phyloP scores from a whole-genome alignment of 2,113 vertebrate genomes.

The Pseudorhombus dupliciocellatus region DNA sequence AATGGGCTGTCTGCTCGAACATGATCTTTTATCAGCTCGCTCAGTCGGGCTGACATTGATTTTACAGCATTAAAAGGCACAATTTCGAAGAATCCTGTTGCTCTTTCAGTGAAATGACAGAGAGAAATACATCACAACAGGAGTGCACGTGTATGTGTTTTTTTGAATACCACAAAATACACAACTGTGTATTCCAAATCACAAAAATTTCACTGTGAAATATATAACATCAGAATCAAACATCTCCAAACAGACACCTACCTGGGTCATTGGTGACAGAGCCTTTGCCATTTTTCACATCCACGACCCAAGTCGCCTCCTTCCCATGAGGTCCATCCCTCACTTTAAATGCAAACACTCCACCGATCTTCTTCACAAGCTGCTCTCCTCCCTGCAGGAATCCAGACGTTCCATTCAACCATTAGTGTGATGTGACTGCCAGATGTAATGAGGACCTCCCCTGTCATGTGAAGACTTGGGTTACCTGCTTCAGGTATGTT shows the following conservation, averaged over 20 bases:
- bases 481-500: neutral
- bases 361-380: conserved; percentile 92
- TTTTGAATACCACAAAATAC: neutral
- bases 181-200: no score
- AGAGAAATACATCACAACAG: neutral
- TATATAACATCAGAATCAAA: neutral
- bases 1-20: no score
- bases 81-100: no score
- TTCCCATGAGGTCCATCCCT: conserved; percentile 90
- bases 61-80: neutral
- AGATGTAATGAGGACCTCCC: neutral
- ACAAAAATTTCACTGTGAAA: no score
- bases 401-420: conserved; percentile 4
- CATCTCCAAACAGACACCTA: conserved; percentile 40
- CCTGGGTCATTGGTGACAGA: conserved; percentile 87
- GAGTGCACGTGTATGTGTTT: neutral
- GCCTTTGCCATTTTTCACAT: conserved; percentile 92
- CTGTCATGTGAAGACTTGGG: no score
- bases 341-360: conserved; percentile 93
- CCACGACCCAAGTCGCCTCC: conserved; percentile 92
- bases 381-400: conserved; percentile 88
- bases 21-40: neutral
- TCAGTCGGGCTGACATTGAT: neutral
- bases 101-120: no score
- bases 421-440: neutral